Conservation (phyloP, 2,888 invertebrate genomes). For the Dasypogon diadema region DNA sequence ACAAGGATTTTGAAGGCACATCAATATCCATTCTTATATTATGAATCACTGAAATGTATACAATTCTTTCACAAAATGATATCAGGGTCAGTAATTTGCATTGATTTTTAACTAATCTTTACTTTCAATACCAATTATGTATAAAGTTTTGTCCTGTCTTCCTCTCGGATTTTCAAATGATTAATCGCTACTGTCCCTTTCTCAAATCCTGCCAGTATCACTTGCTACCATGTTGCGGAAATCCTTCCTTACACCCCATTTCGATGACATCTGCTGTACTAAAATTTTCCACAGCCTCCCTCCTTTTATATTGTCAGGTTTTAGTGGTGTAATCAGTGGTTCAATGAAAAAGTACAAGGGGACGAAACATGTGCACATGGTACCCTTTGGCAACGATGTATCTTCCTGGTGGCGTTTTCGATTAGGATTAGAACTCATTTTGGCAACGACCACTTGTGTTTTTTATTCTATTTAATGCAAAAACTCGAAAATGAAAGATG, state of each 20-base stretch:
- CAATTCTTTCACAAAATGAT: no score
- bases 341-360: slow-evolving; percentile 4
- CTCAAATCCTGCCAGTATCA: no score
- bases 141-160: no score
- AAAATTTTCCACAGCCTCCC: slow-evolving; percentile 34
- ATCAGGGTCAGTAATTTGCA: no score
- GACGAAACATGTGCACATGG: not conserved
- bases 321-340: slow-evolving; percentile 48
- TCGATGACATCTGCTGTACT: slow-evolving; percentile 32
- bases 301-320: not conserved
- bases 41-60: no score
- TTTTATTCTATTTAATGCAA: slow-evolving; percentile 4
- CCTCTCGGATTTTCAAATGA: no score
- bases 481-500: slow-evolving; percentile 18
- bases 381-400: not conserved
- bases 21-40: no score
- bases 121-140: no score
- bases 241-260: slow-evolving; percentile 35
- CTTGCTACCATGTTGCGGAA: slow-evolving; percentile 17
- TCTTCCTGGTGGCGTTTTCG: slow-evolving; percentile 42
- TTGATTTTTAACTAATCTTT: no score
- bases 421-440: slow-evolving; percentile 42
- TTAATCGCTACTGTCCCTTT: no score
- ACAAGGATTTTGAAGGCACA: no score
- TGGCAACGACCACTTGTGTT: slow-evolving; percentile 17